These are phyloP conservation scores for Meteorus colon DNA, from an alignment of 2,888 invertebrate genomes.

Conservation along the genomic window DNA sequence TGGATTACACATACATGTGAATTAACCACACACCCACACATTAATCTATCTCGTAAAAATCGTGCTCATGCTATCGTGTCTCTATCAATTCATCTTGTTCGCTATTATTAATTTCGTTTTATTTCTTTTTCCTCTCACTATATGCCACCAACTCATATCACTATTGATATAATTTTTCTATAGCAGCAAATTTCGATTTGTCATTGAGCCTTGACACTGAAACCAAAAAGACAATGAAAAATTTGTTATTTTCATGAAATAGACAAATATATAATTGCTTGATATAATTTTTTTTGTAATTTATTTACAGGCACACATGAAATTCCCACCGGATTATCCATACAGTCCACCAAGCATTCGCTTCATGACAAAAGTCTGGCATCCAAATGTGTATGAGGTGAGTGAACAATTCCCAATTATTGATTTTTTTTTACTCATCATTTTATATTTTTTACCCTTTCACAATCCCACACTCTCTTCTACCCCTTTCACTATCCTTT, in stretches of 20 bases:
- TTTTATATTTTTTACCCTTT: slow-evolving; percentile 38
- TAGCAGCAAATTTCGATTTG: neutral
- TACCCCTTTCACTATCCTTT: slow-evolving; percentile 33
- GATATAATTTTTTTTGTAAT: slow-evolving; percentile 44
- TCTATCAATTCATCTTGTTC: neutral
- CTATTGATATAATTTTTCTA: neutral
- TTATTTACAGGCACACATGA: slow-evolving; percentile 95
- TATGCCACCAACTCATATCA: neutral
- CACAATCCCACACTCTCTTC: slow-evolving; percentile 33
- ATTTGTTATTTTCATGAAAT: slow-evolving; percentile 7
- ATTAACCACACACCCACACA: neutral
- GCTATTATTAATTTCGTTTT: slow-evolving; percentile 10
- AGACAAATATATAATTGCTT: slow-evolving; percentile 7
- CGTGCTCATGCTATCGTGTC: neutral
- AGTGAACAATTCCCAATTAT: slow-evolving; percentile 73
- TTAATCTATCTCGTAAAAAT: slow-evolving; percentile 1
- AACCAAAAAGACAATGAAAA: neutral
- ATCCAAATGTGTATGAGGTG: slow-evolving; percentile 99
- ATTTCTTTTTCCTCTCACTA: slow-evolving; percentile 20
- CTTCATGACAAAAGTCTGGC: slow-evolving; percentile 99
- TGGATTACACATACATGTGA: slow-evolving; percentile 4
- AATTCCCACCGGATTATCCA: slow-evolving; percentile 98
- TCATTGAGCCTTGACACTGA: neutral
- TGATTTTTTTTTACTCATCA: slow-evolving; percentile 51
- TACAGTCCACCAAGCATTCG: slow-evolving; percentile 98